Evolutionary conservation across 64 coral and sea anemone species (phyloP).

Genomic region (Acropora yongei): DNA sequence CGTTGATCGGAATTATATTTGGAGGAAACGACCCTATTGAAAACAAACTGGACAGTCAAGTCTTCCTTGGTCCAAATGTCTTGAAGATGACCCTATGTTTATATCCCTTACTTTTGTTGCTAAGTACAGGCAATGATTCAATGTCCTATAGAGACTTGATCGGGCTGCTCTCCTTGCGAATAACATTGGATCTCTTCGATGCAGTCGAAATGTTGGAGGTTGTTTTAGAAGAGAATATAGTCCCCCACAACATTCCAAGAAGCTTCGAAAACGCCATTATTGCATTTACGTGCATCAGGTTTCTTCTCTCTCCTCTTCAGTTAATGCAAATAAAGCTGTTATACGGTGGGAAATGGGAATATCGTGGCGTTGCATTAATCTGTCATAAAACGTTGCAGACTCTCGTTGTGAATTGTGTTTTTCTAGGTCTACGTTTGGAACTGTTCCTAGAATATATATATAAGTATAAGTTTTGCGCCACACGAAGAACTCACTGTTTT

Average conservation of each 20-base stretch:
- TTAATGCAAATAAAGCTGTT: conserved; percentile 26
- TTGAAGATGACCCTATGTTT: conserved; percentile 56
- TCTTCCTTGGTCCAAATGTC: conserved; percentile 58
- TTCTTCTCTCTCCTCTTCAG: conserved; percentile 17
- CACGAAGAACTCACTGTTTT: too few relatives aligned
- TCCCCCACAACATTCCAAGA: background rate
- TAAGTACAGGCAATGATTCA: conserved; percentile 12
- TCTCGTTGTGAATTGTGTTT: conserved; percentile 36
- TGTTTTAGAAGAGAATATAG: conserved; percentile 23
- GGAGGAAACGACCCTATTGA: background rate
- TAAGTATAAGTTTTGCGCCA: too few relatives aligned
- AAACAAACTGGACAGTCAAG: conserved; percentile 42
- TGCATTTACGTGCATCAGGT: conserved; percentile 32
- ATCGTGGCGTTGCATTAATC: background rate
- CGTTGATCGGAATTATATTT: conserved; percentile 23
- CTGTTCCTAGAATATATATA: background rate
- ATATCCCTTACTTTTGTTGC: conserved; percentile 14
- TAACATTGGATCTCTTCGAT: conserved; percentile 69
- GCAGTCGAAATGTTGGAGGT: conserved; percentile 54
- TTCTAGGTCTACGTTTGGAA: conserved; percentile 59
- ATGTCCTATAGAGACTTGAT: background rate
- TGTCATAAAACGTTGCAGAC: background rate
- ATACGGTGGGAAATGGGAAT: background rate
- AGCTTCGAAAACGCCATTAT: conserved; percentile 4
- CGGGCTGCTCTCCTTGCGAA: background rate